Evolutionary conservation across 2,113 vertebrate genomes (phyloP).

Genomic region (Lagenorhynchus albirostris): DNA sequence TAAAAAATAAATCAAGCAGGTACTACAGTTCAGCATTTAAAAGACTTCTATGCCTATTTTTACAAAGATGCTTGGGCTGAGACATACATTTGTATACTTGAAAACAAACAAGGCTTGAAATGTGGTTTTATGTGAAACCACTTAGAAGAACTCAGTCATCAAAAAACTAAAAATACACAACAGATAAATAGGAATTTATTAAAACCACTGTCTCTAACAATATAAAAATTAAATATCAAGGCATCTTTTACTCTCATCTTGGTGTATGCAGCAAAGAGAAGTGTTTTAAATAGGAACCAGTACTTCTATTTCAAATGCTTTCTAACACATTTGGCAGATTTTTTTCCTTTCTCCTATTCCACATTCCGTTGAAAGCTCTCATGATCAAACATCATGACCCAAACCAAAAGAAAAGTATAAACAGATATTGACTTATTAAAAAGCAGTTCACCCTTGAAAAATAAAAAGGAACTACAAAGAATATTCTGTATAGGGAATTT

Average conservation of each 20-base stretch:
- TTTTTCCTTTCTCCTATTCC: background rate
- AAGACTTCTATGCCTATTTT: background rate
- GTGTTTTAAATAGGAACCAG: slow-evolving; percentile 55
- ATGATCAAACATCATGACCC: slow-evolving; percentile 17
- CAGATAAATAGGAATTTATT: slow-evolving; percentile 80
- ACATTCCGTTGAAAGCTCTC: background rate
- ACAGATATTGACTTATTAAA: background rate
- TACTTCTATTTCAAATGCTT: slow-evolving; percentile 19
- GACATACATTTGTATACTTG: background rate
- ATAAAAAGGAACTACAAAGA: slow-evolving; percentile 11
- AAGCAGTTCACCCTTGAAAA: slow-evolving; percentile 22
- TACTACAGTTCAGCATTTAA: background rate
- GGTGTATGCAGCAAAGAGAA: slow-evolving; percentile 50
- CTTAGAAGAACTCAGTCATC: background rate
- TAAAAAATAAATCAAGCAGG: background rate
- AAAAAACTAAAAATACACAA: slow-evolving; percentile 30
- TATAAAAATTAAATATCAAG: slow-evolving; percentile 79
- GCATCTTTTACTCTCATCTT: slow-evolving; percentile 75
- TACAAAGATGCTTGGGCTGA: background rate
- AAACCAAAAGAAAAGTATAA: slow-evolving; percentile 31
- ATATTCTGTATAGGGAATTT: background rate
- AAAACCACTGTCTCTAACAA: slow-evolving; percentile 67
- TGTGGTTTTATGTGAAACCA: background rate
- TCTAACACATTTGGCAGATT: background rate
- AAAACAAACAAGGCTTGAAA: slow-evolving; percentile 14